Percentiles rank a stretch among this genome's conserved stretches.
phyloP scores from a whole-genome alignment of 2,113 vertebrate genomes.

The Tinamus guttatus region DNA sequence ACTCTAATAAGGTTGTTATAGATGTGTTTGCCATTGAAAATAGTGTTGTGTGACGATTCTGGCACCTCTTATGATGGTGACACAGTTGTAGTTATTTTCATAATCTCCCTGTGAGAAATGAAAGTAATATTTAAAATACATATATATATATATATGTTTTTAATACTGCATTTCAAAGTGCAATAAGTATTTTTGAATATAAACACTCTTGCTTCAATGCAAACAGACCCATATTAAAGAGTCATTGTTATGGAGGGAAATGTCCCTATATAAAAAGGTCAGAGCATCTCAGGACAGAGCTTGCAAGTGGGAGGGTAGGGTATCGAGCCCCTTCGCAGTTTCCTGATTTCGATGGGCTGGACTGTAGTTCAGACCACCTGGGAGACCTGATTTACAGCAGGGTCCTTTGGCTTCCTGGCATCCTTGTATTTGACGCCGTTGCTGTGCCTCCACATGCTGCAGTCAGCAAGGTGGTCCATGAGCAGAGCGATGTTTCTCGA shows the following conservation, averaged over 20 bases:
- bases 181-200: neutral
- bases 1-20: neutral
- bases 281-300: neutral
- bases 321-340: neutral
- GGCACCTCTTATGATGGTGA: rapidly evolving
- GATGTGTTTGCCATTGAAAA: neutral
- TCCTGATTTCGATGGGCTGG: neutral
- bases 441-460: rapidly evolving
- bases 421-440: neutral
- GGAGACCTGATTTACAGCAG: rapidly evolving
- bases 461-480: neutral
- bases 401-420: neutral
- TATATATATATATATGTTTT: neutral
- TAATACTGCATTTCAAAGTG: neutral
- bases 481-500: neutral
- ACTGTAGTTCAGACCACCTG: rapidly evolving
- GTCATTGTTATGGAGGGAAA: neutral
- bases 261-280: rapidly evolving
- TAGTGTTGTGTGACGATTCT: neutral
- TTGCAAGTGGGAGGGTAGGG: neutral
- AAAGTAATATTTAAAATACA: neutral
- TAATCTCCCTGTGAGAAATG: neutral
- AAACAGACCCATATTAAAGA: rapidly evolving
- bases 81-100: neutral
- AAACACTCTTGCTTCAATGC: rapidly evolving